Evolutionary conservation across 1,140 invertebrate species (phyloP).

Genomic region (Eriosoma lanigerum): DNA sequence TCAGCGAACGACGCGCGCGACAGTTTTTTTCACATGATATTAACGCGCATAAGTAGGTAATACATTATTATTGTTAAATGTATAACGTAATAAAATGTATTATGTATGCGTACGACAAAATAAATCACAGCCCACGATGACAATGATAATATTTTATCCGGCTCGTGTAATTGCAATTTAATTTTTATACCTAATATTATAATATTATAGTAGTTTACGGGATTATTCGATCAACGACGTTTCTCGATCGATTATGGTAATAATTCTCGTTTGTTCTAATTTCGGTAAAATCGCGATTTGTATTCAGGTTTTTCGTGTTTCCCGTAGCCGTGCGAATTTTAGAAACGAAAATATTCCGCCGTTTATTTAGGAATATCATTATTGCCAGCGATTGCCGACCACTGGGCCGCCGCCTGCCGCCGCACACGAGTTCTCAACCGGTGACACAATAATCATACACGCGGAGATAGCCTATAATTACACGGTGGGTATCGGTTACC

Average conservation of each 20-base stretch:
- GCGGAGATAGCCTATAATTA: slow-evolving; percentile 45
- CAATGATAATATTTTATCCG: too few species aligned
- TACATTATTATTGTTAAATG: not conserved
- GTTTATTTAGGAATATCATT: too few species aligned
- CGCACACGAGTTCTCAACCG: slow-evolving; percentile 38
- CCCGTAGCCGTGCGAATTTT: not conserved
- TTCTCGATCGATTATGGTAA: not conserved
- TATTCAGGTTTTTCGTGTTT: too few species aligned
- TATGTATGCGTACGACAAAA: slow-evolving; percentile 3
- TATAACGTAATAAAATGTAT: not conserved
- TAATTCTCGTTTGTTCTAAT: too few species aligned
- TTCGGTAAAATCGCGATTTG: too few species aligned
- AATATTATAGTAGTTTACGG: too few species aligned
- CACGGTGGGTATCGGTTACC: slow-evolving; percentile 52
- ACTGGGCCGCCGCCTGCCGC: slow-evolving; percentile 14
- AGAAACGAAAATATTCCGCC: too few species aligned
- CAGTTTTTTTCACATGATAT: slow-evolving; percentile 21
- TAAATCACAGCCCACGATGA: not conserved
- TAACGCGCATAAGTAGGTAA: not conserved
- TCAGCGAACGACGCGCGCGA: slow-evolving; percentile 18
- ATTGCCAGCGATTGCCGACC: not conserved
- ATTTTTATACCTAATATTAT: too few species aligned
- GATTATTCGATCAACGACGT: slow-evolving; percentile 17
- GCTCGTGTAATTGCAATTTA: too few species aligned
- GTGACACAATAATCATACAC: slow-evolving; percentile 51